Base-by-base conservation (phyloP, 2,113 vertebrate genomes). In the Osmerus mordax region DNA sequence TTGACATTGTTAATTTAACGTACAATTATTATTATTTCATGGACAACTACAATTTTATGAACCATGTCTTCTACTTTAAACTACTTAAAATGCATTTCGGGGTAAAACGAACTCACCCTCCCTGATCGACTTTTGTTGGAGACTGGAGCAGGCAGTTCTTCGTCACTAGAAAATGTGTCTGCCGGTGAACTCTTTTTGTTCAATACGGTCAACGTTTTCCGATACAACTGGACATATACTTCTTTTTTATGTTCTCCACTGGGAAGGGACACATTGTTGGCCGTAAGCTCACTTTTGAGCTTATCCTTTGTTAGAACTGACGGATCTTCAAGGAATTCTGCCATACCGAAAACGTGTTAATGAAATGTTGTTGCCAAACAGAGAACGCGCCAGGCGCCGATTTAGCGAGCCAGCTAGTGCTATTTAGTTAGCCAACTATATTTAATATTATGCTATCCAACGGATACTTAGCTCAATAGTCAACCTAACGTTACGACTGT, bases 191-290 rank as follows among this genome's bases (percentile, higher is more conserved):
- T 91, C 79, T 85, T 90, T 75, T 89, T 88, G 91, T 97, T 98
- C 70, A 93, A 92, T 3, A 91, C 78, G 32, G 94, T 98, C 25
- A 98, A 88, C 84, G 96, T 94, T 78, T 95, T 94, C 84, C 95
- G 91, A 87, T 97, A 99, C 28, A 99, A 93, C 91, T 97, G 95
- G 78, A 99, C 95, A 3, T 99, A 99, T 5, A 98, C 97, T 77
- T 98, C 95, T 78, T 99, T 99, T 69, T 93, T 96, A 73, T 97
- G 96, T 83, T 98, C 96, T 36, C 96, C 95, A 84, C 89, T 90
- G 51, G 96, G 97, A 36, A 99, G 94, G 64, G 90, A 86, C 79
- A 99, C 95, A 53, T 95, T 95, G 92, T 99, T 95, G 15, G 95
- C 96, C 4, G 95, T 77, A 66, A 99, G 89, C 93, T 97, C 96